Conservation (phyloP, 2,888 invertebrate genomes). For the Drosophila acutilabella region DNA sequence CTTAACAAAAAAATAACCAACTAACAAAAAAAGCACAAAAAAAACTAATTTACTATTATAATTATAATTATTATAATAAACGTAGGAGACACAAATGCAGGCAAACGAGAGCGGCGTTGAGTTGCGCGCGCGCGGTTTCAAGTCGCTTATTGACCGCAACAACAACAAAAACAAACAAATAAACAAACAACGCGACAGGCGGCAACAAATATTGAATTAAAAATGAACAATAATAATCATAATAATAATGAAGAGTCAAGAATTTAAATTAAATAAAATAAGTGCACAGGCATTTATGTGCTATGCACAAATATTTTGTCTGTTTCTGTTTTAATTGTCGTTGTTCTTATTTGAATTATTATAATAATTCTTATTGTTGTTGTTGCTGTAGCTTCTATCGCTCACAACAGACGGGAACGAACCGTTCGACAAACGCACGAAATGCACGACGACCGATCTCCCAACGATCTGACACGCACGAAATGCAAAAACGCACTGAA, state of each 20-base stretch:
- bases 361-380: slow-evolving; percentile 13
- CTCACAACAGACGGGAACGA: slow-evolving; percentile 22
- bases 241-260: slow-evolving; percentile 14
- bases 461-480: slow-evolving; percentile 68
- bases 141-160: slow-evolving; percentile 22
- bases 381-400: slow-evolving; percentile 28
- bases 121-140: slow-evolving; percentile 56
- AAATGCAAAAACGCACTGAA: slow-evolving; percentile 72
- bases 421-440: slow-evolving; percentile 44
- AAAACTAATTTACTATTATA: slow-evolving; percentile 1
- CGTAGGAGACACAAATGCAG: slow-evolving; percentile 25
- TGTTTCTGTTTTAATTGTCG: slow-evolving; percentile 21
- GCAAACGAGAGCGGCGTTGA: slow-evolving; percentile 26
- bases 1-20: slow-evolving; percentile 3
- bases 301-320: slow-evolving; percentile 17
- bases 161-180: slow-evolving; percentile 20
- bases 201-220: slow-evolving; percentile 44
- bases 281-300: slow-evolving; percentile 16
- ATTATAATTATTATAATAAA: slow-evolving; percentile 9
- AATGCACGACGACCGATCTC: slow-evolving; percentile 51
- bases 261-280: slow-evolving; percentile 45
- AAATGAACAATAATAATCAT: not conserved
- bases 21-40: slow-evolving; percentile 16
- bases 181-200: slow-evolving; percentile 30
- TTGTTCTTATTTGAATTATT: slow-evolving; percentile 21